Percentiles rank a stretch among this genome's conserved stretches.
These are phyloP conservation scores for Hozukius guyotensis DNA, from an alignment of 2,797 vertebrate genomes.

Conservation along the genomic window DNA sequence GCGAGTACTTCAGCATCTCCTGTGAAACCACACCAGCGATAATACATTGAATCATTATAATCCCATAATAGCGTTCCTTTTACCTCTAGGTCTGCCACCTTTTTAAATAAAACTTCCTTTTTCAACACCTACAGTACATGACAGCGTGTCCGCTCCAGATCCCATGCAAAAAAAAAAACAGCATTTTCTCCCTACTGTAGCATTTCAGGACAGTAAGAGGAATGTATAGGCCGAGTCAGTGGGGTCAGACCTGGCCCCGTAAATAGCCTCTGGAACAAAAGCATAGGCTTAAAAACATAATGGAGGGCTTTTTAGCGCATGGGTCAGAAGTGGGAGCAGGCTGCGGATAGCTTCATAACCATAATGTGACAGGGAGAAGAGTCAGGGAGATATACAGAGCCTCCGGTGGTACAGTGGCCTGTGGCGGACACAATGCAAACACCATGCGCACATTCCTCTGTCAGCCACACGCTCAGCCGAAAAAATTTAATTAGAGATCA, in stretches of 20 bases:
- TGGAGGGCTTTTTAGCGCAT: constrained; percentile 59
- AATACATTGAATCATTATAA: constrained; percentile 34
- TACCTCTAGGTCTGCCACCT: background rate
- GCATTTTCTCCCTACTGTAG: constrained; percentile 5
- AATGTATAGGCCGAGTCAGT: constrained; percentile 56
- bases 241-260: constrained; percentile 55
- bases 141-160: background rate
- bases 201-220: constrained; percentile 49
- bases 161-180: background rate
- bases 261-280: constrained; percentile 77
- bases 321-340: constrained; percentile 69
- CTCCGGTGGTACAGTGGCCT: constrained; percentile 72
- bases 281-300: constrained; percentile 71
- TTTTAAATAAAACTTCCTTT: constrained; percentile 3
- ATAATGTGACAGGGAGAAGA: constrained; percentile 78
- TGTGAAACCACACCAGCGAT: constrained; percentile 6
- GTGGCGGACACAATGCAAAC: constrained; percentile 78
- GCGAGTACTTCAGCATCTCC: constrained; percentile 11
- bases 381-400: constrained; percentile 71
- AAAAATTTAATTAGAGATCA: constrained; percentile 73
- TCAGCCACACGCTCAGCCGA: constrained; percentile 64
- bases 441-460: constrained; percentile 71
- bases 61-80: background rate
- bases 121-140: background rate
- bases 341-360: constrained; percentile 72